Conservation (phyloP, 2,113 vertebrate genomes). For the Zosterops japonicus region DNA sequence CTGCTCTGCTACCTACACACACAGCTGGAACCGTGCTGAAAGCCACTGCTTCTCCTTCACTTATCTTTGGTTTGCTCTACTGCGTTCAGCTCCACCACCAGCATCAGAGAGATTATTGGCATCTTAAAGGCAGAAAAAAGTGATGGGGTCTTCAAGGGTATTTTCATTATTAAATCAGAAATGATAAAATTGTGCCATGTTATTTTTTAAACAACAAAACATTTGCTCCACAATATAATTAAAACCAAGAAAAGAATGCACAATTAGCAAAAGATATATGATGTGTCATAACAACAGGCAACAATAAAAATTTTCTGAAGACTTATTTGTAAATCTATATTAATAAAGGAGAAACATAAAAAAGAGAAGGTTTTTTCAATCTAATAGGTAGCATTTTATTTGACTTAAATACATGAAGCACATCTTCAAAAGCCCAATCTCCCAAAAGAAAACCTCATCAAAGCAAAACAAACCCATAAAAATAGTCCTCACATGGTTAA, state of each 20-base stretch:
- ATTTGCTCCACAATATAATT: background rate
- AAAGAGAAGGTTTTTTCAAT: background rate
- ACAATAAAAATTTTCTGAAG: background rate
- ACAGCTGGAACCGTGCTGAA: background rate
- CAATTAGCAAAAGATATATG: conserved; percentile 18
- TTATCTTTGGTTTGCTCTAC: background rate
- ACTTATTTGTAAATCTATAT: conserved; percentile 13
- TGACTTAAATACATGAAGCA: conserved; percentile 40
- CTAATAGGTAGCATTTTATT: conserved; percentile 23
- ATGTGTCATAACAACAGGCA: background rate
- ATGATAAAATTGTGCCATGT: background rate
- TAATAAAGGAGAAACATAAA: background rate
- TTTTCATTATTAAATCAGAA: background rate
- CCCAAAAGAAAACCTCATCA: conserved; percentile 22
- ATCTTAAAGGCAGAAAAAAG: background rate
- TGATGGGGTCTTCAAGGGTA: background rate
- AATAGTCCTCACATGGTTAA: conserved; percentile 32
- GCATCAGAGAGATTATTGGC: background rate
- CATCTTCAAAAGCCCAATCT: conserved; percentile 47
- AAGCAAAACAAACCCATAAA: conserved; percentile 1
- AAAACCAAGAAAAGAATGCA: background rate
- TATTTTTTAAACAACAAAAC: background rate
- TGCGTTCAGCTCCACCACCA: background rate
- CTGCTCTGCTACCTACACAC: background rate
- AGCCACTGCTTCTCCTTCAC: background rate